Percentiles rank a stretch among this genome's conserved stretches.
These are phyloP conservation scores for Notospermus geniculatus DNA, from an alignment of 1,140 invertebrate genomes.

Conservation along the genomic window DNA sequence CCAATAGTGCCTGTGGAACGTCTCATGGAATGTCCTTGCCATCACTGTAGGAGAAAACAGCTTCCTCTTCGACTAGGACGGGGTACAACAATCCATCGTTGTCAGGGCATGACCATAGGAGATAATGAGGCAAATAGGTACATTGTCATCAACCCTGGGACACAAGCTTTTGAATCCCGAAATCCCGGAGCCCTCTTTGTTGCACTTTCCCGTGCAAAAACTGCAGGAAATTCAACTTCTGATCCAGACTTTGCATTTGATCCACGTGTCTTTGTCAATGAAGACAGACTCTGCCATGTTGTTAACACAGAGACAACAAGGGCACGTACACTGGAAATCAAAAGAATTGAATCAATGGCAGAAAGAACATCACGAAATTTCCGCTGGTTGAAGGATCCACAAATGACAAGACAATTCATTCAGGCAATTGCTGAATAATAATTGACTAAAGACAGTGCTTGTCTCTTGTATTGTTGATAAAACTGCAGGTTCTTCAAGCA, in stretches of 20 bases:
- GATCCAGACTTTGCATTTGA: constrained; percentile 29
- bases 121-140: constrained; percentile 15
- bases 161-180: constrained; percentile 21
- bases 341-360: too few species aligned
- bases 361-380: too few species aligned
- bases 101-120: constrained; percentile 32
- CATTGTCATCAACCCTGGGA: constrained; percentile 27
- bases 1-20: background rate
- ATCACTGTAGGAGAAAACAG: constrained; percentile 26
- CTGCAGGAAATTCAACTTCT: constrained; percentile 17
- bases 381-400: too few species aligned
- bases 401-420: too few species aligned
- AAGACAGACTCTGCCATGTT: constrained; percentile 19
- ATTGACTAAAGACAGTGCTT: too few species aligned
- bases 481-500: too few species aligned
- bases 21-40: background rate
- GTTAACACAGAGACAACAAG: too few species aligned
- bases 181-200: constrained; percentile 31
- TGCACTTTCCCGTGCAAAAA: constrained; percentile 26
- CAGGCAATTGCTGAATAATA: too few species aligned
- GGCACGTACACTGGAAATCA: too few species aligned
- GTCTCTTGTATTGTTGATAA: too few species aligned
- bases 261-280: constrained; percentile 25
- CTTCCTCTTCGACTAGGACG: constrained; percentile 27
- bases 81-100: constrained; percentile 26